Conservation (phyloP, 2,797 vertebrate genomes). For the Cossypha caffra region DNA sequence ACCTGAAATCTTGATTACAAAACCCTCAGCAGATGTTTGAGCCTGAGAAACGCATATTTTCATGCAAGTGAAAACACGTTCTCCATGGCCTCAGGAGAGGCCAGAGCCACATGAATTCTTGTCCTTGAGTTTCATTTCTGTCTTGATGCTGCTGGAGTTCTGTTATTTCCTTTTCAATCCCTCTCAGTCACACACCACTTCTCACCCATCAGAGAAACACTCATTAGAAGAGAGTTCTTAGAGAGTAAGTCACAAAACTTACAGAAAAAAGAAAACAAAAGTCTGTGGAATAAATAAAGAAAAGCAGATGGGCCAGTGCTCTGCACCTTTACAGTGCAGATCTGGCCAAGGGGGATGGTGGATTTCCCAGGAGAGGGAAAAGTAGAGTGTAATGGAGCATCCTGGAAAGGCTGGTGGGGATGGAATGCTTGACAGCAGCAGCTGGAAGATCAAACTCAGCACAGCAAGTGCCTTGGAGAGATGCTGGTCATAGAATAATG, state of each 20-base stretch:
- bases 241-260: not conserved
- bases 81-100: fast-evolving
- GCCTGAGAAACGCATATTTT: not conserved
- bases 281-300: not conserved
- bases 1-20: not conserved
- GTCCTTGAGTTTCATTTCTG: fast-evolving
- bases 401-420: not conserved
- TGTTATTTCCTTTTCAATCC: not conserved
- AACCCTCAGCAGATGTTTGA: not conserved
- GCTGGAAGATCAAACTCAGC: too few relatives aligned
- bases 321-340: fast-evolving
- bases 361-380: not conserved
- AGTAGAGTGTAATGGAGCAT: fast-evolving
- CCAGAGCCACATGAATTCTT: not conserved
- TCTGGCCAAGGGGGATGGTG: not conserved
- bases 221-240: not conserved
- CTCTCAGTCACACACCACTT: not conserved
- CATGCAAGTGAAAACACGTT: fast-evolving
- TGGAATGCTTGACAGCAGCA: fast-evolving
- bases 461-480: fast-evolving
- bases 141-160: not conserved
- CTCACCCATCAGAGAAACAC: not conserved
- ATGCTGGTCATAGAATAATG: not conserved
- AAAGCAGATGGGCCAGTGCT: not conserved
- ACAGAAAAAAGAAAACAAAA: not conserved